Evolutionary conservation across 2,888 invertebrate species (phyloP).

Genomic region (Nycteola revayana): DNA sequence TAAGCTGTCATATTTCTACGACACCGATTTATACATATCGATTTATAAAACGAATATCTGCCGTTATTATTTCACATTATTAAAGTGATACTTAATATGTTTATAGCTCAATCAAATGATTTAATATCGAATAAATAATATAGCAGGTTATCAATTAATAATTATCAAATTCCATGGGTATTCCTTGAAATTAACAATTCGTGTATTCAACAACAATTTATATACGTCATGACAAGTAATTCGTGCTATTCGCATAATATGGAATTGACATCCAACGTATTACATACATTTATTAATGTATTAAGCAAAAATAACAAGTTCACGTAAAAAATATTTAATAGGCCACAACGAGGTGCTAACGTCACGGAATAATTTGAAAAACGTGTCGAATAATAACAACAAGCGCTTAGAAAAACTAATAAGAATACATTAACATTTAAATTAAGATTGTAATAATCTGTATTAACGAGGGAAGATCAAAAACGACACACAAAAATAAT

Average conservation of each 20-base stretch:
- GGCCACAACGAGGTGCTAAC: slow-evolving; percentile 30
- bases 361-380: slow-evolving; percentile 51
- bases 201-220: slow-evolving; percentile 23
- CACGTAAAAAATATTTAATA: slow-evolving; percentile 42
- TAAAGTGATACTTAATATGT: too few species aligned
- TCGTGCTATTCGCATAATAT: slow-evolving; percentile 32
- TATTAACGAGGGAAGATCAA: too few species aligned
- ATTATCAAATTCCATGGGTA: slow-evolving; percentile 24
- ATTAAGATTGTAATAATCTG: slow-evolving; percentile 18
- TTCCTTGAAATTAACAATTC: slow-evolving; percentile 21
- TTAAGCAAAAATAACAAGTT: slow-evolving; percentile 27
- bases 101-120: slow-evolving; percentile 2
- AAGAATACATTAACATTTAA: slow-evolving; percentile 12
- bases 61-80: too few species aligned
- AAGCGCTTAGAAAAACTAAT: slow-evolving; percentile 23
- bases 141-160: slow-evolving; percentile 16
- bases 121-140: slow-evolving; percentile 13
- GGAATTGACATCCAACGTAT: too few species aligned
- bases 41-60: too few species aligned
- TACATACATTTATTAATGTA: slow-evolving; percentile 28
- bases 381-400: slow-evolving; percentile 37
- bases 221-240: slow-evolving; percentile 43
- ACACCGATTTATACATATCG: too few species aligned
- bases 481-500: too few species aligned
- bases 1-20: too few species aligned